These are phyloP conservation scores for Erebia ligea DNA, from an alignment of 2,888 invertebrate species.

Conservation along the genomic window DNA sequence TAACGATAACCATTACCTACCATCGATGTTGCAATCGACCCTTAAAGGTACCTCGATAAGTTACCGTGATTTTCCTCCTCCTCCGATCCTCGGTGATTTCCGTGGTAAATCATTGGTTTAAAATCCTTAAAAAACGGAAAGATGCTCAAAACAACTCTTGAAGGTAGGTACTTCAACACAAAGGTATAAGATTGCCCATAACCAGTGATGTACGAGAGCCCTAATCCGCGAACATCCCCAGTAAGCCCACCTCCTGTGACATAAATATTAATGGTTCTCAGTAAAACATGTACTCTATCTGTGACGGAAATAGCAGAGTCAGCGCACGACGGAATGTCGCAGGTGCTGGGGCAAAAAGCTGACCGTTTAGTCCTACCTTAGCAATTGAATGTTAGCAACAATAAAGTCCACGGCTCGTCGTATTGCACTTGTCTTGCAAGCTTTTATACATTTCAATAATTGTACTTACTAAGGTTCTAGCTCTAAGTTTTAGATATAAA, in stretches of 20 bases:
- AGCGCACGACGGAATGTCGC: conserved; percentile 65
- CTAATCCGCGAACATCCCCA: conserved; percentile 7
- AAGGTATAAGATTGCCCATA: not conserved
- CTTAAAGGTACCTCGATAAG: no score
- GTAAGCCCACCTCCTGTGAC: conserved; percentile 20
- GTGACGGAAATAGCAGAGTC: conserved; percentile 59
- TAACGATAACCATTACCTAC: no score
- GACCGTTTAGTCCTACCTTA: conserved; percentile 23
- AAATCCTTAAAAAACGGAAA: not conserved
- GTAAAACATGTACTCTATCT: conserved; percentile 46
- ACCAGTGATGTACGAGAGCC: not conserved
- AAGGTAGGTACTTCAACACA: not conserved
- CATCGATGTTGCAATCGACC: no score
- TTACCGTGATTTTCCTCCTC: no score
- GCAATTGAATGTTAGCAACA: conserved; percentile 16
- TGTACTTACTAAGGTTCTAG: no score
- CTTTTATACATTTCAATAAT: not conserved
- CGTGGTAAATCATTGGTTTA: no score
- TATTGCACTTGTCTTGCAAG: conserved; percentile 29
- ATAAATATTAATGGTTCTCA: conserved; percentile 63
- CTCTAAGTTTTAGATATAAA: no score
- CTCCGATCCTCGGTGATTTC: no score
- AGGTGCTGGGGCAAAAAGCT: conserved; percentile 42
- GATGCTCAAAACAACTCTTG: not conserved
- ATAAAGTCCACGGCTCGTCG: conserved; percentile 16